Base-by-base conservation (phyloP, 1,140 invertebrate species). In the Sarcophaga bullata region DNA sequence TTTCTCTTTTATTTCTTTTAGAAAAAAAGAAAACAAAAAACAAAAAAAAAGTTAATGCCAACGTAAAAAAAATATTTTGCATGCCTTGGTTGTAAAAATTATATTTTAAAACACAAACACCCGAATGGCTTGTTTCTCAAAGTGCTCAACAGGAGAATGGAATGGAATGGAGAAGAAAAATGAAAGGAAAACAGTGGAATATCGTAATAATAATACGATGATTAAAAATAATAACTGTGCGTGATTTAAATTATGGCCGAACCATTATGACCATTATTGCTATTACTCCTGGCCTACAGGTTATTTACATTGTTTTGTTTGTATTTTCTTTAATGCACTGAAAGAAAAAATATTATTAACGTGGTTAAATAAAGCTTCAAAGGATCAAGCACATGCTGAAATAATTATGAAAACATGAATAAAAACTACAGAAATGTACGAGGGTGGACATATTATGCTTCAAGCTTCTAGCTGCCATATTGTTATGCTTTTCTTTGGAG, bases 181-280 rank as follows among this genome's bases (percentile, higher is more conserved):
- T 2, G 25, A 37, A 37, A 37, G 25, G 25, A 13, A 58, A 7
- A 58, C 10, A 58, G 13, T 15, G 13, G 7, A 58, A n/a, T 4
- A 58, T n/a, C 15, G n/a, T 4, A 58, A 58, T n/a, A 58, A 2
- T 17, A 68, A 25, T 68, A 68, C 19, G n/a, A 68, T 68, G 17
- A 68, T 68, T 68, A 68, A 68, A 68, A 68, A 68, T 68, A 68
- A 68, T 68, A 68, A 68, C 62, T 68, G 62, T 68, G 62, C 62
- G 62, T 68, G 62, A 68, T 68, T 68, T 19, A 68, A 68, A 68
- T 68, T 68, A 68, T 68, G 62, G 62, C 62, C 17, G n/a, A 68
- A 68, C 62, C 62, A 68, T 68, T 68, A 17, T 19, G 58, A 68
- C 15, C 58, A 68, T 68, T 68, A 68, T 68, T 68, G 19, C 19